phyloP scores from a whole-genome alignment of 37 sponge, comb jelly and placozoan species.

The Agelas oroides region DNA sequence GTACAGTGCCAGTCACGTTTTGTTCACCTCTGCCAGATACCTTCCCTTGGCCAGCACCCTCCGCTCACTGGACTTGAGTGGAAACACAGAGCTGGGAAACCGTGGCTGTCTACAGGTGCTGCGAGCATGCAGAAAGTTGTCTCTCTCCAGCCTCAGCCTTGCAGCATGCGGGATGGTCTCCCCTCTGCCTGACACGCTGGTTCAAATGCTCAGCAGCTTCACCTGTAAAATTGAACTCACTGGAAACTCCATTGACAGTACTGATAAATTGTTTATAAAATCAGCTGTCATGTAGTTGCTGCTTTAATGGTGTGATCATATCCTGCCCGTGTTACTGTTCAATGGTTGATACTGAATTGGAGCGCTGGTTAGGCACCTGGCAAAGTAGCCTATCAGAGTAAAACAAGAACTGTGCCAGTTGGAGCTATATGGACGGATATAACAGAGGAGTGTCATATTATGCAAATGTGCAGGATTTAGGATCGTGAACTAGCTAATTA shows the following conservation, averaged over 20 bases:
- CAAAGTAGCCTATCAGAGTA: no score
- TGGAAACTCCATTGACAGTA: conserved; percentile 19
- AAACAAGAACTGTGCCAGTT: no score
- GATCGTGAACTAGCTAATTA: no score
- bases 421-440: no score
- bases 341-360: no score
- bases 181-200: conserved; percentile 14
- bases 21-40: not conserved
- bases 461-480: no score
- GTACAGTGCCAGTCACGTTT: no score
- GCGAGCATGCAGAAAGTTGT: not conserved
- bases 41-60: not conserved
- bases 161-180: conserved; percentile 51
- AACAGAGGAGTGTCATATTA: no score
- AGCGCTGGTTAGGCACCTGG: no score
- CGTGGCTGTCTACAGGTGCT: conserved; percentile 25
- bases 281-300: not conserved
- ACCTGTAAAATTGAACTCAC: conserved; percentile 7
- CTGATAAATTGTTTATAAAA: not conserved
- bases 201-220: not conserved
- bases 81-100: conserved; percentile 47
- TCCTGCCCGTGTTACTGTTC: no score
- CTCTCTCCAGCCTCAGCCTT: conserved; percentile 18
- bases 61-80: conserved; percentile 59
- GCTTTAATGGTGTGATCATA: no score